Evolutionary conservation across 2,888 invertebrate species (phyloP), one percentile per base, ranked within the genome.

Genomic region (Uropetala carovei): DNA sequence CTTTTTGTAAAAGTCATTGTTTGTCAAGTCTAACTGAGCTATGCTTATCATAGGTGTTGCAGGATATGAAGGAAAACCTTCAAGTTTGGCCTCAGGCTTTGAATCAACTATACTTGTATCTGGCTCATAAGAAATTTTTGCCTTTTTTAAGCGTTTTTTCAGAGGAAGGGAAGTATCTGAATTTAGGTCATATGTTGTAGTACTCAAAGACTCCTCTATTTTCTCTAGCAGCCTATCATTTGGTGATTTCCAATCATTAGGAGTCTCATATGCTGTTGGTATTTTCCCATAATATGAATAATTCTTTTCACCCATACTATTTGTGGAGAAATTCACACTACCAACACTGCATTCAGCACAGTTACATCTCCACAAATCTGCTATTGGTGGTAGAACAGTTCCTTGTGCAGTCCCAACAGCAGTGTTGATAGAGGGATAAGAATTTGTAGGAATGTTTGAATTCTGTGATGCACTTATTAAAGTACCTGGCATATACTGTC

Each of bases 161-260:
- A 89, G 89, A 68, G 89, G 89, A 89, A 89, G 89, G n/a, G 89
- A 56, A 64, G 64, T 27, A 30, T 89, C 64, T n/a, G 89, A 89
- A 68, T 89, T 89, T 11, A 43, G 56, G 18, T 89, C 89, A 64
- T 89, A 68, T 0, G 59, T 64, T 2, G 89, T 27, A 68, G 60
- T 18, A n/a, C 43, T 64, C 43, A 89, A 56, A n/a, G 64, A 68
- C 89, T 89, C 60, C 89, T 89, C 89, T n/a, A 89, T 68, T n/a
- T 68, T 64, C 11, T 89, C n/a, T n/a, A 89, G 43, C 16, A 89
- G 43, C 22, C 64, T 64, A 43, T 64, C 89, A 68, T 89, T 89
- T 68, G 30, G 68, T 43, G 89, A 68, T 89, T 60, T 89, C 89
- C 89, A 64, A 18, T 89, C 89, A 89, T 10, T 68, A 5, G 64